These are phyloP conservation scores for Cotesia glomerata DNA, from an alignment of 1,140 invertebrate species.

Conservation along the genomic window DNA sequence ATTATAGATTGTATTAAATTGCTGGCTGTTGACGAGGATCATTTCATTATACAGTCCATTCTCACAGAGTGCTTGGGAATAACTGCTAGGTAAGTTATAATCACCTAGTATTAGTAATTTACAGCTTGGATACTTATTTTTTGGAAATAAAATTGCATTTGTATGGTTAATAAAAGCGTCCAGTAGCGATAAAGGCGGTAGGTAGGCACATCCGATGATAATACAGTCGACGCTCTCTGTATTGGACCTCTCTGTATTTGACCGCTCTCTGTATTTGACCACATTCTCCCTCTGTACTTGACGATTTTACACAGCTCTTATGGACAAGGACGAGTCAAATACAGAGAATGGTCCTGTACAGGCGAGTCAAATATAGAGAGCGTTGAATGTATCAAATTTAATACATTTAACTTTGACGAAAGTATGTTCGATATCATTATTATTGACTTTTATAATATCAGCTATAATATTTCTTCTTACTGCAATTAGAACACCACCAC, in stretches of 20 bases:
- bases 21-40: background rate
- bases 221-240: too few relatives aligned
- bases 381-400: too few relatives aligned
- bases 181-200: background rate
- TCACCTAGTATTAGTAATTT: background rate
- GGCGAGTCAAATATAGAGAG: too few relatives aligned
- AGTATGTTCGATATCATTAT: background rate
- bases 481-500: background rate
- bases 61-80: background rate
- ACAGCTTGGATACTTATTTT: background rate
- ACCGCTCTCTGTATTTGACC: too few relatives aligned
- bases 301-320: too few relatives aligned
- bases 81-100: background rate
- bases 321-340: too few relatives aligned
- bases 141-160: background rate
- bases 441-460: background rate
- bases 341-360: too few relatives aligned
- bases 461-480: background rate
- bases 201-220: background rate
- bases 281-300: too few relatives aligned
- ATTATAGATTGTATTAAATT: background rate
- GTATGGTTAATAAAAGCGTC: background rate
- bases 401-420: background rate
- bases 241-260: too few relatives aligned
- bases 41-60: background rate